Evolutionary conservation across 2,797 vertebrate genomes (phyloP), one percentile per base, ranked within the genome.

Genomic region (Melanotaenia maccullochi): DNA sequence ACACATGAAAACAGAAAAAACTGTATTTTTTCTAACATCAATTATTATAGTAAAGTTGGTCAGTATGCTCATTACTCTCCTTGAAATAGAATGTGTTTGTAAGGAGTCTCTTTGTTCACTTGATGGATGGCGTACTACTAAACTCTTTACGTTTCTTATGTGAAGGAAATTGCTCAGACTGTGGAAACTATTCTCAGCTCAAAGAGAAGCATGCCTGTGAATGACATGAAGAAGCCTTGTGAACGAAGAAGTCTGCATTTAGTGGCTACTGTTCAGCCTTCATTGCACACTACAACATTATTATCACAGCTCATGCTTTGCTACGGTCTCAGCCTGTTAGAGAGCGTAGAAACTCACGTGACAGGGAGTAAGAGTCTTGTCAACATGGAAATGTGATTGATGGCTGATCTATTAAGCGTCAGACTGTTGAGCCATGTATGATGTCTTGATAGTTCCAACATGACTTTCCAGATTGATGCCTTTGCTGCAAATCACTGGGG

Each of bases 331-430:
- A 49, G 73, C 79, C 52, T 52, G 20, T 65, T 52, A 9, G 55
- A 64, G 78, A 60, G 71, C 71, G 51, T 9, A 65, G 67, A 71
- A 59, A 20, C 55, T 69, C 33, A 25, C 65, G 65, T 68, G 69
- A 83, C 24, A 25, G 66, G 84, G 82, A 85, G 58, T 66, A 70
- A 88, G 76, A 61, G 44, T 76, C 83, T 77, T 82, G 85, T 90
- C 86, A 84, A 71, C 70, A 63, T 69, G 57, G 52, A 71, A 75
- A 79, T 60, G 70, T 89, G 89, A 92, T 85, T 89, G 88, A 92
- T 82, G 83, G 75, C 66, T 44, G 62, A 82, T 87, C 78, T 73
- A 75, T 76, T 81, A 76, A 82, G 59, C 68, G 54, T 60, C 35
- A 73, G 33, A 71, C 70, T 1, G 71, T 52, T 42, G 78, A 84